These are phyloP conservation scores for Opisthograptis luteolata DNA, from an alignment of 2,888 invertebrate species.

Conservation along the genomic window DNA sequence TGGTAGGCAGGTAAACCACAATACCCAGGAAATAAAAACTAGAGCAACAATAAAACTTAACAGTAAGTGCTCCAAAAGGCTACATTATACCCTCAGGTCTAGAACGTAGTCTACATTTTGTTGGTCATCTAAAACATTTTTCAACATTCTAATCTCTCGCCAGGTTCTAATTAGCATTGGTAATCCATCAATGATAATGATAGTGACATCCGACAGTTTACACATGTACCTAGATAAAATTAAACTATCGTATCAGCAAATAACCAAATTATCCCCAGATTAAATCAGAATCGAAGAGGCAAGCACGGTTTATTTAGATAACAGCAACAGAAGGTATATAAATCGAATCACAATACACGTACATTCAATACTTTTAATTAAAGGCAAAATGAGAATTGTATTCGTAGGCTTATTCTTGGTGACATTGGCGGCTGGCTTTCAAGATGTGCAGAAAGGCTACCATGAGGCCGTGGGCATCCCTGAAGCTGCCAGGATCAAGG, in stretches of 20 bases:
- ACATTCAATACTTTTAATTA: background rate
- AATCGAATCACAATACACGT: background rate
- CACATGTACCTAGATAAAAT: background rate
- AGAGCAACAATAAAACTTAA: too few relatives aligned
- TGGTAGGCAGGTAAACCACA: too few relatives aligned
- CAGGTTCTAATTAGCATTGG: too few relatives aligned
- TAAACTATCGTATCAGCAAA: conserved; percentile 12
- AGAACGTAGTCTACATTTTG: too few relatives aligned
- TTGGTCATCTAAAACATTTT: too few relatives aligned
- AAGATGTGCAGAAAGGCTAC: conserved; percentile 46
- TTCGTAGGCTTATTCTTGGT: conserved; percentile 39
- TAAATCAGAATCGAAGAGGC: conserved; percentile 9
- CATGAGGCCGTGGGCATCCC: conserved; percentile 62
- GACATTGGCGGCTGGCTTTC: conserved; percentile 38
- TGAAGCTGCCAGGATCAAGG: conserved; percentile 54
- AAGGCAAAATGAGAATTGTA: conserved; percentile 43
- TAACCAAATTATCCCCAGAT: conserved; percentile 25
- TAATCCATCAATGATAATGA: too few relatives aligned
- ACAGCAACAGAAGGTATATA: conserved; percentile 16
- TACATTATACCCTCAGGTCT: too few relatives aligned
- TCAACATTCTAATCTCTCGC: too few relatives aligned
- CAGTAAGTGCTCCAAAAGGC: too few relatives aligned
- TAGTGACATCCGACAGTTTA: background rate
- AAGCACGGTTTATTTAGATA: conserved; percentile 16
- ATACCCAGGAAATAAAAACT: too few relatives aligned